These are phyloP conservation scores for Graptemys geographica DNA, from an alignment of 2,797 vertebrate species.

Conservation along the genomic window DNA sequence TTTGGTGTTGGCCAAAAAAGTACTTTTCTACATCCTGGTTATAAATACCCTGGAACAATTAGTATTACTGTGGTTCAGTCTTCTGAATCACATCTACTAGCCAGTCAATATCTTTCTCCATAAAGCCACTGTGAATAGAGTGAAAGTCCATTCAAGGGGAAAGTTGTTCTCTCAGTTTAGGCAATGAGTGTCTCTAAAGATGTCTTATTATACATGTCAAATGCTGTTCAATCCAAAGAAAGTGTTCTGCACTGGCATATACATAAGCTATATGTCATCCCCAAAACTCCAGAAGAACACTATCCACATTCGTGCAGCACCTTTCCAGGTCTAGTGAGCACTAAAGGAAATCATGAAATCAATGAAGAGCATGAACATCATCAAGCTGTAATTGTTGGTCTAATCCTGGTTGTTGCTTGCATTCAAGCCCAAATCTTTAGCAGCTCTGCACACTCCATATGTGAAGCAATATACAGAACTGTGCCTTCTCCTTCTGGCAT, in stretches of 20 bases:
- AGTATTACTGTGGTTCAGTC: not conserved
- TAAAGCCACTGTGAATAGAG: not conserved
- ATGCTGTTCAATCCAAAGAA: not conserved
- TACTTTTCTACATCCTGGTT: not conserved
- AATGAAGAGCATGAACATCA: not conserved
- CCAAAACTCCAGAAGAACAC: not conserved
- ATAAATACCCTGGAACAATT: not conserved
- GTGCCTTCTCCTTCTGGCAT: not conserved
- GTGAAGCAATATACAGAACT: not conserved
- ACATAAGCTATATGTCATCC: not conserved
- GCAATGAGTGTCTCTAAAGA: not conserved
- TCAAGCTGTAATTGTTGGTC: not conserved
- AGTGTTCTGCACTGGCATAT: not conserved
- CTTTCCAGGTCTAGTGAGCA: not conserved
- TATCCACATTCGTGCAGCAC: not conserved
- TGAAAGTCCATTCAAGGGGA: not conserved
- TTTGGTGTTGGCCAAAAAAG: fast-evolving
- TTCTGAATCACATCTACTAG: not conserved
- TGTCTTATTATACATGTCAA: not conserved
- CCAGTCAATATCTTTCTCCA: not conserved
- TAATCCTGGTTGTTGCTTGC: not conserved
- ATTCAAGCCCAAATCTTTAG: not conserved
- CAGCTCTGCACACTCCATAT: not conserved
- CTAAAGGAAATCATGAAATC: not conserved
- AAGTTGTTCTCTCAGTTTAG: not conserved